phyloP scores from a whole-genome alignment of 2,113 vertebrate genomes.

The human (Homo sapiens) region GRCh38 chr11:1195001-1195500 shows the following conservation, averaged over 20 bases:
- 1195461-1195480: no score
- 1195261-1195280: constrained; percentile 88
- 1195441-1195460: no score
- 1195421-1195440: no score
- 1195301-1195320: neutral
- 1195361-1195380: neutral
- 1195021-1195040: constrained; percentile 88
- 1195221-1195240: neutral
- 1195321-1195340: neutral
- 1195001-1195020: constrained; percentile 89
- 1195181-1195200: rapidly evolving
- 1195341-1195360: neutral
- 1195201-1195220: neutral
- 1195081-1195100: constrained; percentile 87
- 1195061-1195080: constrained; percentile 82
- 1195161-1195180: neutral
- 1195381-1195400: no score
- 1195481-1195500: no score
- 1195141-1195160: rapidly evolving
- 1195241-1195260: constrained; percentile 79
- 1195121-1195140: constrained; percentile 64
- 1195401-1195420: no score
- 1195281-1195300: constrained; percentile 75
- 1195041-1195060: constrained; percentile 86
- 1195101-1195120: constrained; percentile 67